A percentile compares a stretch with the other conserved stretches of the same genome.
These are phyloP conservation scores for Semotilus atromaculatus DNA, from an alignment of 2,797 vertebrate species.

Conservation along the genomic window DNA sequence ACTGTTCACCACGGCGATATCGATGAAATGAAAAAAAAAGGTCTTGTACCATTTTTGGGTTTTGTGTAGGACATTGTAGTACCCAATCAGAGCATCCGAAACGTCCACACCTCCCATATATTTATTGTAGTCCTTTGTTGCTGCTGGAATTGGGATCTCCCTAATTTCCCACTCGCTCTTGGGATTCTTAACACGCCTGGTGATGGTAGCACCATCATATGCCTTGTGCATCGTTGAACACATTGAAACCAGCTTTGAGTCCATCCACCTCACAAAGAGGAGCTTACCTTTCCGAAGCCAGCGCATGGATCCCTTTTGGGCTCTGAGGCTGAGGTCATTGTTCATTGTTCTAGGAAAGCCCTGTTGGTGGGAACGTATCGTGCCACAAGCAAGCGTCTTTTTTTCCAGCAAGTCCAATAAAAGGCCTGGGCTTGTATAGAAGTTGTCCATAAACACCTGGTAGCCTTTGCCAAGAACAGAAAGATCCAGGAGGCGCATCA, in stretches of 20 bases:
- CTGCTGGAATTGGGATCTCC: neutral
- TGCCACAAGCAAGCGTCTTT: neutral
- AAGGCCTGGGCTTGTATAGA: conserved; percentile 2
- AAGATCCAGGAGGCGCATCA: neutral
- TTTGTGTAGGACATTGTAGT: conserved; percentile 8
- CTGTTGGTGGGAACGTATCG: neutral
- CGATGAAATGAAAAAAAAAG: conserved; percentile 1
- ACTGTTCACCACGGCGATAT: neutral
- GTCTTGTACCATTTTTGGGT: neutral
- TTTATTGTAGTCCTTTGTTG: neutral
- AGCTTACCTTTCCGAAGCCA: neutral
- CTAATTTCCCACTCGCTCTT: neutral
- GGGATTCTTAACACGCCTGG: neutral
- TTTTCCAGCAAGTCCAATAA: conserved; percentile 8
- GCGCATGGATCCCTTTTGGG: neutral
- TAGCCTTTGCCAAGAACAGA: neutral
- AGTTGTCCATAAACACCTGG: conserved; percentile 11
- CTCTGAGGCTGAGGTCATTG: conserved; percentile 10
- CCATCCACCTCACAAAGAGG: conserved; percentile 17
- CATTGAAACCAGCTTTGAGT: neutral
- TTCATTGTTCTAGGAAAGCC: neutral
- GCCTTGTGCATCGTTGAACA: conserved; percentile 3
- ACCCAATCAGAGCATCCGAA: conserved; percentile 5
- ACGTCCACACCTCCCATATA: neutral
- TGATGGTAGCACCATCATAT: neutral